Evolutionary conservation across 30 jellyfish, hydroid and myxozoan genomes (phyloP).

Genomic region (Aurelia coerulea): DNA sequence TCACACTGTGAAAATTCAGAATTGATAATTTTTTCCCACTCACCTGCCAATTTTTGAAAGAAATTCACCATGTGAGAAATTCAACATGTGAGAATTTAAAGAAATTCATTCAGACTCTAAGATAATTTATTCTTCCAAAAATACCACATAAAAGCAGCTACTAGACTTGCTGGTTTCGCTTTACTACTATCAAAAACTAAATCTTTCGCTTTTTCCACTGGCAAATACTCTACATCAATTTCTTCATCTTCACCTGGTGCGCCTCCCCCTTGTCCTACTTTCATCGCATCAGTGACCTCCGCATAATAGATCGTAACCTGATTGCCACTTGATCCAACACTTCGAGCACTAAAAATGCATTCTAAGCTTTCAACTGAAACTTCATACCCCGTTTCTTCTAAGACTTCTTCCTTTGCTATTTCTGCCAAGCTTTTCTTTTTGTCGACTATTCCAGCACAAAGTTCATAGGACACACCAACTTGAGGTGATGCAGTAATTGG

Average conservation of each 20-base stretch:
- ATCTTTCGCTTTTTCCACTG: constrained; percentile 76
- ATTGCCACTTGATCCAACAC: constrained; percentile 89
- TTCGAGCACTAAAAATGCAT: constrained; percentile 34
- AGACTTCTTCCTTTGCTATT: constrained; percentile 79
- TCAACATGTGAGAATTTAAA: too few relatives aligned
- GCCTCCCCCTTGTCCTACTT: constrained; percentile 92
- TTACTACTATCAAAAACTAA: constrained; percentile 65
- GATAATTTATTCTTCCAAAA: constrained; percentile 54
- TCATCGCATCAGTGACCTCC: constrained; percentile 98
- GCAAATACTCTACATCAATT: constrained; percentile 84
- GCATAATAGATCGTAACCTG: constrained; percentile 72
- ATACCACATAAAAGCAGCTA: constrained; percentile 96
- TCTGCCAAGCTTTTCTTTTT: constrained; percentile 66
- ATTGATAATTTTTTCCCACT: too few relatives aligned
- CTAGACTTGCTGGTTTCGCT: constrained; percentile 79
- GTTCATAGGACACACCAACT: constrained; percentile 89
- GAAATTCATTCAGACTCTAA: too few relatives aligned
- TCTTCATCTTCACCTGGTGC: constrained; percentile 76
- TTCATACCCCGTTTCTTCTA: constrained; percentile 96
- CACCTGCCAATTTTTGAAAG: too few relatives aligned
- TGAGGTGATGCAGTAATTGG: constrained; percentile 66
- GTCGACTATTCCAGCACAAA: constrained; percentile 99
- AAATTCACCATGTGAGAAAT: too few relatives aligned
- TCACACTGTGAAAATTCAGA: too few relatives aligned
- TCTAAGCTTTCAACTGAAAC: constrained; percentile 58